Evolutionary conservation across 1,140 invertebrate genomes (phyloP), one percentile per base, ranked within the genome.

Genomic region (Drosophila melanica): DNA sequence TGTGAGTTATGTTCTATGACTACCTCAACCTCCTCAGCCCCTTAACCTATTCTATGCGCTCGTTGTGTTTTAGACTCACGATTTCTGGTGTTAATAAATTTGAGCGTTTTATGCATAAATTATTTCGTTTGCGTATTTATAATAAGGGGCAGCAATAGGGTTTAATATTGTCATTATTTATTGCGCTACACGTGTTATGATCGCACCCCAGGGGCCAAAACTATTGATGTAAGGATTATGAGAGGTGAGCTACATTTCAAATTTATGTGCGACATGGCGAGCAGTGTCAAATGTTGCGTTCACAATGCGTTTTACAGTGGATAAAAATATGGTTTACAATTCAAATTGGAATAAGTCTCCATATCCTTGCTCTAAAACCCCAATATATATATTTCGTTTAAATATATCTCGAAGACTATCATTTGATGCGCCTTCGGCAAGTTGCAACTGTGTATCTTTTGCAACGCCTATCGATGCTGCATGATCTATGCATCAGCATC

Each of bases 161-260:
- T 27, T 27, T 0, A 27, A 27, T 41, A 59, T 55, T 69, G 45
- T 41, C 65, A 80, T 77, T 85, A 85, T 85, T 85, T 85, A 85
- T 85, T 64, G 69, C 47, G 45, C 75, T 85, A 80, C 81, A 85
- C 81, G 81, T 84, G 80, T 84, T 85, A 75, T 67, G 81, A 85
- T 81, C 69, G 58, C 81, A 85, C 81, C 81, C 81, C 73, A 66
- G 81, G 81, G 81, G 54, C 69, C 44, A 58, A 58, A 64, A 44
- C 62, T 37, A 45, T 35, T 55, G 59, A 74, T 81, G 64, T 74
- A 63, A 51, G 45, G 20, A 23, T 51, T 60, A 55, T 12, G 67
- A 59, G 64, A 67, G 63, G 64, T 67, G 64, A 54, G 55, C 64
- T 73, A 48, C 35, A 68, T 73, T 68, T 68, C 55, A 73, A 35